Evolutionary conservation across 2,113 vertebrate species (phyloP).

Genomic region (Andinoacara biseriatus): DNA sequence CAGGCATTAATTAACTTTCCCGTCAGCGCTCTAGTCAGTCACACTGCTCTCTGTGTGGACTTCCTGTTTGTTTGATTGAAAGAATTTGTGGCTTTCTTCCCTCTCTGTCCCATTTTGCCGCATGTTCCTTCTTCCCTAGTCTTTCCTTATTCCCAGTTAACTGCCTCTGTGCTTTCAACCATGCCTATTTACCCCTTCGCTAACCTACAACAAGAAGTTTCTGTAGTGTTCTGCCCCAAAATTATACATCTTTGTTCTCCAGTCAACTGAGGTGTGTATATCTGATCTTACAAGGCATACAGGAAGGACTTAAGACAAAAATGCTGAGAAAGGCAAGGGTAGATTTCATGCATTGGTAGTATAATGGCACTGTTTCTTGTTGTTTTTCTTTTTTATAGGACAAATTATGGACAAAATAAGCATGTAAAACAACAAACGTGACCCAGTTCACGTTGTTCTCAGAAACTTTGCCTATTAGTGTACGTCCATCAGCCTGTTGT

Average conservation of each 20-base stretch:
- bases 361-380: background rate
- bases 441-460: conserved; percentile 39
- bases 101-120: background rate
- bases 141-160: conserved; percentile 1
- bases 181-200: conserved; percentile 3
- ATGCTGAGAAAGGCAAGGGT: background rate
- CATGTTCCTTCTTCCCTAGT: background rate
- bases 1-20: conserved; percentile 49
- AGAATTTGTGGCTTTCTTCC: conserved; percentile 22
- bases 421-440: conserved; percentile 20
- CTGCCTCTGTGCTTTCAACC: conserved; percentile 7
- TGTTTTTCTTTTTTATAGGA: background rate
- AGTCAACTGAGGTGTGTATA: background rate
- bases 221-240: background rate
- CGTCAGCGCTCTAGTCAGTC: conserved; percentile 39
- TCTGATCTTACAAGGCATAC: background rate
- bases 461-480: conserved; percentile 52
- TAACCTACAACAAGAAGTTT: conserved; percentile 9
- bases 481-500: background rate
- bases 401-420: background rate
- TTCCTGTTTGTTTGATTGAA: conserved; percentile 25
- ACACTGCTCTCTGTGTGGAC: conserved; percentile 10
- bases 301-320: background rate
- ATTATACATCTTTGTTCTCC: background rate
- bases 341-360: background rate